A percentile compares a stretch with the other conserved stretches of the same genome.
Evolutionary conservation across 2,797 vertebrate genomes (phyloP).

Genomic region (Xiphophorus birchmanni): DNA sequence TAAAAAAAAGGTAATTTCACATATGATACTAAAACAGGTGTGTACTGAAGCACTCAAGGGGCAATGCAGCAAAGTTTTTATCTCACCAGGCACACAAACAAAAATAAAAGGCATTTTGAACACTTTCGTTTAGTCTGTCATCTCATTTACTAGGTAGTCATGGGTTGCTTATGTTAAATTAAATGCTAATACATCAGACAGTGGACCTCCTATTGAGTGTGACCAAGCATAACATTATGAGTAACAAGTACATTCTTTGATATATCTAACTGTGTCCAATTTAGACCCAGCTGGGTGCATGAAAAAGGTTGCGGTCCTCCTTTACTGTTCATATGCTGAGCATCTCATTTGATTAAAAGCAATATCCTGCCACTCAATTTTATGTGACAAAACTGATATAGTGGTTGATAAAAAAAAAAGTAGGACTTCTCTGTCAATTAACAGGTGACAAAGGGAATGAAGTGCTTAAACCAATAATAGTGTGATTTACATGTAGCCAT

Average conservation of each 20-base stretch:
- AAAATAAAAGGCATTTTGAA: not conserved
- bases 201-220: conserved; percentile 40
- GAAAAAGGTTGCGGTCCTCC: conserved; percentile 11
- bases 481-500: conserved; percentile 34
- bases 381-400: conserved; percentile 41
- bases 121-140: conserved; percentile 24
- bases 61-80: not conserved
- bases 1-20: not conserved
- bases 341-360: conserved; percentile 37
- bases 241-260: conserved; percentile 19
- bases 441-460: conserved; percentile 54
- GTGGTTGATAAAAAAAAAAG: conserved; percentile 19
- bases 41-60: not conserved
- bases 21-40: not conserved
- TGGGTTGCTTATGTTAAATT: conserved; percentile 36
- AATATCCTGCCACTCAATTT: conserved; percentile 37
- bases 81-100: not conserved
- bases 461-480: too few relatives aligned
- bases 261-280: conserved; percentile 31
- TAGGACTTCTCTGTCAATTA: conserved; percentile 48
- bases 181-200: conserved; percentile 36
- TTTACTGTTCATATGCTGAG: conserved; percentile 5
- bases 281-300: conserved; percentile 21
- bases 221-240: conserved; percentile 33
- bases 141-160: conserved; percentile 38